A percentile compares a stretch with the other conserved stretches of the same genome.
These are phyloP conservation scores for Toxostoma redivivum DNA, from an alignment of 2,113 vertebrate genomes.

Conservation along the genomic window DNA sequence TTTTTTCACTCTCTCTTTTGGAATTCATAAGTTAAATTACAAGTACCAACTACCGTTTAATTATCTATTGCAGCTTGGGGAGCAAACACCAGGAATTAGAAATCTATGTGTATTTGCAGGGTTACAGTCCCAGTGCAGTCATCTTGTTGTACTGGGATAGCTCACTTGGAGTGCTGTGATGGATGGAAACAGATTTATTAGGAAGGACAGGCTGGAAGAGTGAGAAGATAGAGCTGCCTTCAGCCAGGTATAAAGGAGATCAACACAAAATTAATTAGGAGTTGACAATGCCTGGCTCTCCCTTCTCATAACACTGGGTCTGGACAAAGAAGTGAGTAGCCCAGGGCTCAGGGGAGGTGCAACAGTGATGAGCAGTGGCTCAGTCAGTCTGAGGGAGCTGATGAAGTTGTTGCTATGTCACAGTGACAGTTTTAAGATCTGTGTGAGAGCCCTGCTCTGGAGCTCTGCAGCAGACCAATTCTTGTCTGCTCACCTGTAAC, in stretches of 20 bases:
- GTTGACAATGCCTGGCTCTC: neutral
- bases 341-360: neutral
- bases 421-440: neutral
- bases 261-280: neutral
- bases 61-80: neutral
- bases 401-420: neutral
- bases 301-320: neutral
- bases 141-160: neutral
- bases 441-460: neutral
- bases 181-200: neutral
- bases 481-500: neutral
- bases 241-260: neutral
- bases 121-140: neutral
- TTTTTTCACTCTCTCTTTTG: neutral
- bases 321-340: neutral
- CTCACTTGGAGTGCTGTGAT: neutral
- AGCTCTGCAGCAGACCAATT: neutral
- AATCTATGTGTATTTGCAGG: neutral
- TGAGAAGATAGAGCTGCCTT: neutral
- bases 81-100: neutral
- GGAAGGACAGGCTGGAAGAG: neutral
- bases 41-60: neutral
- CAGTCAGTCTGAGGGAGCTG: neutral
- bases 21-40: neutral
- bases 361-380: neutral